Evolutionary conservation across 2,113 vertebrate species (phyloP).

Genomic region (Ariopsis seemanni): DNA sequence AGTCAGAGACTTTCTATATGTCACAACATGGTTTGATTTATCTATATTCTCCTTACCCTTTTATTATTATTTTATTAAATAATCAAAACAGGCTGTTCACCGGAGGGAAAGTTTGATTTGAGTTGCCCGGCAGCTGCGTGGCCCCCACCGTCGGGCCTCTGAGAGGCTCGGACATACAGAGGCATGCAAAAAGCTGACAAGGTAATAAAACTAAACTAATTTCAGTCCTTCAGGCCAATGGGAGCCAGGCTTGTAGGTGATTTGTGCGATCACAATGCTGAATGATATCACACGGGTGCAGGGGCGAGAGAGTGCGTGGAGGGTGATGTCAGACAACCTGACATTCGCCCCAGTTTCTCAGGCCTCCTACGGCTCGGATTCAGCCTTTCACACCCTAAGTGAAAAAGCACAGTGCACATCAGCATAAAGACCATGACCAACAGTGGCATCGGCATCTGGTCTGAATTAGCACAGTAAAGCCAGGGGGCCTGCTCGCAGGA

Average conservation of each 20-base stretch:
- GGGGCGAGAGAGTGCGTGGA: conserved; percentile 53
- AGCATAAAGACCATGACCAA: conserved; percentile 47
- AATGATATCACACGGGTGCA: conserved; percentile 68
- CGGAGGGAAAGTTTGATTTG: conserved; percentile 43
- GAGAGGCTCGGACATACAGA: conserved; percentile 52
- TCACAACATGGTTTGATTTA: conserved; percentile 60
- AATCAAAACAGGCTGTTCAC: conserved; percentile 65
- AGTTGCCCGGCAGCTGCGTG: conserved; percentile 29
- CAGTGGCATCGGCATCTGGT: conserved; percentile 51
- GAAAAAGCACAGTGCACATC: conserved; percentile 40
- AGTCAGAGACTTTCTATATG: conserved; percentile 50
- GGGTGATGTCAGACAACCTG: conserved; percentile 51
- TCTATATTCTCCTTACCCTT: conserved; percentile 57
- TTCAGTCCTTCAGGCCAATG: conserved; percentile 59
- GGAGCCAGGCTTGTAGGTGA: conserved; percentile 54
- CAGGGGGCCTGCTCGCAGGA: conserved; percentile 29
- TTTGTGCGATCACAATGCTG: conserved; percentile 64
- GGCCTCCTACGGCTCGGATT: conserved; percentile 37
- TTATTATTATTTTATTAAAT: conserved; percentile 68
- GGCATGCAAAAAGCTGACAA: conserved; percentile 64
- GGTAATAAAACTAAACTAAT: conserved; percentile 72
- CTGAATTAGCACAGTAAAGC: conserved; percentile 41
- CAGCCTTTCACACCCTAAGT: conserved; percentile 47
- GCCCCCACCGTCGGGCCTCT: conserved; percentile 48
- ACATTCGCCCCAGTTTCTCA: conserved; percentile 40